Conservation (phyloP, 2,797 vertebrate genomes). For the Silurus aristotelis region DNA sequence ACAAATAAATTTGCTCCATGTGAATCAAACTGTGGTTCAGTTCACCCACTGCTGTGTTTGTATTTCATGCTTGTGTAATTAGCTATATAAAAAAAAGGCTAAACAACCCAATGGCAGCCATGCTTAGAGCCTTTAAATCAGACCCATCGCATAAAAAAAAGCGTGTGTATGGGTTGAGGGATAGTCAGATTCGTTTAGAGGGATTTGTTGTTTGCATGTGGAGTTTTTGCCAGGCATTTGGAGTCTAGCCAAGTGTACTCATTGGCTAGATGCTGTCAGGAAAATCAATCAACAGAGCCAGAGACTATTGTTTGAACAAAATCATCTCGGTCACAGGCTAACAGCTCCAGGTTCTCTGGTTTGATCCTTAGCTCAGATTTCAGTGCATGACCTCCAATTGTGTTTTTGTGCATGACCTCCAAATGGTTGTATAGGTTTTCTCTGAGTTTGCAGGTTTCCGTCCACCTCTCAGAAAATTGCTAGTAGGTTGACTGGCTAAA, state of each 20-base stretch:
- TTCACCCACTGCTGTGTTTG: conserved; percentile 71
- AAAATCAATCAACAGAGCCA: conserved; percentile 73
- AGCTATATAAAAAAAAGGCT: conserved; percentile 58
- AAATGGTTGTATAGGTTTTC: not conserved
- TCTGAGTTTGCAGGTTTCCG: not conserved
- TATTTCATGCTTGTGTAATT: conserved; percentile 76
- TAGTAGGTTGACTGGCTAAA: not conserved
- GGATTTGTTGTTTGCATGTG: conserved; percentile 42
- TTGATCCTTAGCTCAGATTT: not conserved
- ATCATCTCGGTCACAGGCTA: not conserved
- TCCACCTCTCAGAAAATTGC: not conserved
- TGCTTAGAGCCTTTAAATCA: conserved; percentile 71
- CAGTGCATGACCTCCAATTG: not conserved
- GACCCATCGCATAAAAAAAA: conserved; percentile 57
- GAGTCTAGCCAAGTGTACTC: conserved; percentile 75
- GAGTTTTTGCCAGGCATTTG: conserved; percentile 63
- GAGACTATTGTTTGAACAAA: conserved; percentile 66
- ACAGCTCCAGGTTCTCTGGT: not conserved
- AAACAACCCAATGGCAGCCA: conserved; percentile 64
- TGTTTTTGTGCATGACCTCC: not conserved
- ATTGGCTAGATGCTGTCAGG: conserved; percentile 77
- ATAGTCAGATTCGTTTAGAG: conserved; percentile 52
- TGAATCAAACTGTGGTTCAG: conserved; percentile 64
- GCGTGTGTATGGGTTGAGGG: conserved; percentile 58
- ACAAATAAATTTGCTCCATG: conserved; percentile 74